Percentiles rank a stretch among this genome's conserved stretches.
These are phyloP conservation scores for Idaea biselata DNA, from an alignment of 2,888 invertebrate species.

Conservation along the genomic window DNA sequence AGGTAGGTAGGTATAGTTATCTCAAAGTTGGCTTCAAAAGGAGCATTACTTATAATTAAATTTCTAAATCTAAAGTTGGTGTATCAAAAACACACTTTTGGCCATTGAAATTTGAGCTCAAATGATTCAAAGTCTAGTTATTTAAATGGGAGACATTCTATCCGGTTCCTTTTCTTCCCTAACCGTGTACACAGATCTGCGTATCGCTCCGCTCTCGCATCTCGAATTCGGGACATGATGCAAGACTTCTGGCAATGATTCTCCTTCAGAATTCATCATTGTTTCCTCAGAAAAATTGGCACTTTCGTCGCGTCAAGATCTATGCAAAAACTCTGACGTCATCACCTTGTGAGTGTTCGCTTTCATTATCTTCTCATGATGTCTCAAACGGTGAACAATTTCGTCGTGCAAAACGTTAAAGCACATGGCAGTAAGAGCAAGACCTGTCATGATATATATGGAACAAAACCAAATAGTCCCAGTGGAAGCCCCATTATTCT, in stretches of 20 bases:
- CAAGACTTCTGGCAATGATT: slow-evolving; percentile 71
- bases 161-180: slow-evolving; percentile 67
- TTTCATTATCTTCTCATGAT: slow-evolving; percentile 73
- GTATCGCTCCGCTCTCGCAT: slow-evolving; percentile 61
- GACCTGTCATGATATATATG: slow-evolving; percentile 92
- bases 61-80: slow-evolving; percentile 27
- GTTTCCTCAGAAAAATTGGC: slow-evolving; percentile 69
- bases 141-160: slow-evolving; percentile 57
- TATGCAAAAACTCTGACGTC: slow-evolving; percentile 67
- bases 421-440: slow-evolving; percentile 94
- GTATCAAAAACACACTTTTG: slow-evolving; percentile 21
- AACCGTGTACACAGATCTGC: slow-evolving; percentile 65
- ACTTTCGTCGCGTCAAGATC: slow-evolving; percentile 75
- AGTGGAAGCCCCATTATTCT: slow-evolving; percentile 72
- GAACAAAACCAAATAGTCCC: slow-evolving; percentile 94
- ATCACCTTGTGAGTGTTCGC: slow-evolving; percentile 63
- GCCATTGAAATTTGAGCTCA: slow-evolving; percentile 28
- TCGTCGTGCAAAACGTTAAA: slow-evolving; percentile 94
- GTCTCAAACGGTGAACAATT: slow-evolving; percentile 89
- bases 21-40: background rate
- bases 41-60: background rate
- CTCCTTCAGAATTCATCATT: slow-evolving; percentile 65
- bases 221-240: slow-evolving; percentile 65
- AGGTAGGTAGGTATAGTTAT: too few species aligned
- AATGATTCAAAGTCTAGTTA: slow-evolving; percentile 32